phyloP scores from a whole-genome alignment of 2,113 vertebrate genomes.

The Corythoichthys intestinalis region DNA sequence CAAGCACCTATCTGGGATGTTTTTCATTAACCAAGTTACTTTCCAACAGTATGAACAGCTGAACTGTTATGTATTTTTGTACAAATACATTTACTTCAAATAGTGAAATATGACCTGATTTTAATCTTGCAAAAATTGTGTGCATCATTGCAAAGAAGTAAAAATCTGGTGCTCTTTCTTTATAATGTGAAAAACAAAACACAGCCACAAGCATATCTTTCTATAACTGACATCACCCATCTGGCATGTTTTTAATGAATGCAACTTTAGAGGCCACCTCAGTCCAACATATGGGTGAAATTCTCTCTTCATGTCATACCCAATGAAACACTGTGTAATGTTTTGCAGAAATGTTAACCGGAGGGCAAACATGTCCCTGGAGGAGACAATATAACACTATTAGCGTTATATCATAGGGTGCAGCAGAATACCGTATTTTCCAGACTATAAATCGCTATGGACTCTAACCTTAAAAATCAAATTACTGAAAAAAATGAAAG shows the following conservation, averaged over 20 bases:
- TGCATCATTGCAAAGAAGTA: slow-evolving; percentile 11
- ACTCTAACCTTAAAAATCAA: too few relatives aligned
- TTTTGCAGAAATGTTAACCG: slow-evolving; percentile 38
- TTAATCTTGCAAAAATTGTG: slow-evolving; percentile 22
- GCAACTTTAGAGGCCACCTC: slow-evolving; percentile 25
- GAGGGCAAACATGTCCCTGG: slow-evolving; percentile 27
- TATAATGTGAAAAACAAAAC: slow-evolving; percentile 35
- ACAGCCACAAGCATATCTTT: not conserved
- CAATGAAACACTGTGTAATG: slow-evolving; percentile 42
- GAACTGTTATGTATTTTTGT: too few relatives aligned
- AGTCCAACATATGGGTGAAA: slow-evolving; percentile 31
- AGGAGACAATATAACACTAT: slow-evolving; percentile 13
- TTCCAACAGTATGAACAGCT: not conserved
- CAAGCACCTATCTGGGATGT: too few relatives aligned
- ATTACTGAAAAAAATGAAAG: too few relatives aligned
- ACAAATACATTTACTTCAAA: too few relatives aligned
- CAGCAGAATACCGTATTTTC: slow-evolving; percentile 21
- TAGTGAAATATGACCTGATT: slow-evolving; percentile 5
- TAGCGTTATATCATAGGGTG: slow-evolving; percentile 25
- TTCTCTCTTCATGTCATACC: slow-evolving; percentile 35
- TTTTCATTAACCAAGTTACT: not conserved
- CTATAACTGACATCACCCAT: slow-evolving; percentile 20
- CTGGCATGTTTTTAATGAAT: slow-evolving; percentile 39
- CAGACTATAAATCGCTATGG: too few relatives aligned
- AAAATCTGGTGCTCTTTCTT: slow-evolving; percentile 11